Evolutionary conservation across 2,113 vertebrate species (phyloP).

Genomic region (Lepisosteus osseus): DNA sequence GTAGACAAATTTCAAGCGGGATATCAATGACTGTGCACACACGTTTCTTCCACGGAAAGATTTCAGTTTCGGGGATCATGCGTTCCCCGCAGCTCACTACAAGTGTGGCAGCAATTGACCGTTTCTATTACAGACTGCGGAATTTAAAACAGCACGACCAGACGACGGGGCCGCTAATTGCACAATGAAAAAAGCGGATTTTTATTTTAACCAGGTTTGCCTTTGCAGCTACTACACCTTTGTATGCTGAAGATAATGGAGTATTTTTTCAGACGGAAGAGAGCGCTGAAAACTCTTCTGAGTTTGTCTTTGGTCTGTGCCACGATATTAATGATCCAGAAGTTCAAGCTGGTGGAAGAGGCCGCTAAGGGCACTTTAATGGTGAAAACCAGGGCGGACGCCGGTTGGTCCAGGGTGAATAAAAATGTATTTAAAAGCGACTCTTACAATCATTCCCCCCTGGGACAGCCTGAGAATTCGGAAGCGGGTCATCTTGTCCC

Average conservation of each 20-base stretch:
- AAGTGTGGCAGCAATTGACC: background rate
- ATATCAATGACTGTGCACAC: background rate
- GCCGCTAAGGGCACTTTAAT: constrained; percentile 40
- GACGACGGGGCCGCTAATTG: too few relatives aligned
- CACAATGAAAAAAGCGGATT: background rate
- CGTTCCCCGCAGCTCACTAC: background rate
- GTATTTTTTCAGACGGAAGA: constrained; percentile 54
- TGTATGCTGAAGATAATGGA: constrained; percentile 55
- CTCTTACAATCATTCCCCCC: constrained; percentile 8
- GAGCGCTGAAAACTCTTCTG: constrained; percentile 62
- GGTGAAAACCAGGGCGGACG: constrained; percentile 20
- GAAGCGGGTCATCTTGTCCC: constrained; percentile 1
- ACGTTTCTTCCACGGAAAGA: background rate
- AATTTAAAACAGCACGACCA: background rate
- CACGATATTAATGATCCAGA: constrained; percentile 68
- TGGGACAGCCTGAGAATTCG: background rate
- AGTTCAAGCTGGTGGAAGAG: constrained; percentile 55
- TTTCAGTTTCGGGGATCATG: background rate
- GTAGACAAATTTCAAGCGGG: background rate
- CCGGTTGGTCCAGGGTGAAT: constrained; percentile 41
- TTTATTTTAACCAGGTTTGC: background rate
- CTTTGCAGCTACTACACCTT: background rate
- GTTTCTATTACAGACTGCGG: background rate
- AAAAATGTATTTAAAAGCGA: constrained; percentile 42
- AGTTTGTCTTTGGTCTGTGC: constrained; percentile 62